Evolutionary conservation across 2,888 invertebrate genomes (phyloP).

Genomic region (Thereva unica): DNA sequence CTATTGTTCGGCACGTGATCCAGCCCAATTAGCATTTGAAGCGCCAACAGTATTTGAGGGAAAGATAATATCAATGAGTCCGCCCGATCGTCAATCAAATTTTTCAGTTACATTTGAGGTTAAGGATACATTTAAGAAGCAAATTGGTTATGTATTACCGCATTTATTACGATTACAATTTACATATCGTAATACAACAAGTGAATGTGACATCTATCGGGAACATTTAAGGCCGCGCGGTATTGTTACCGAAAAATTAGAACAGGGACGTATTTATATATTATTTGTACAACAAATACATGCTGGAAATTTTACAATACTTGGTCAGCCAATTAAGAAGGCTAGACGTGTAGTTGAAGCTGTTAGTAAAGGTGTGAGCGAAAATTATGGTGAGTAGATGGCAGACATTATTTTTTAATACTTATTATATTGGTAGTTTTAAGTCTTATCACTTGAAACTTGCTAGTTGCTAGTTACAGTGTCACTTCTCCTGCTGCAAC

Average conservation of each 20-base stretch:
- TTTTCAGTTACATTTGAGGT: constrained; percentile 72
- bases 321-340: constrained; percentile 56
- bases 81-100: constrained; percentile 61
- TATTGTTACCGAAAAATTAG: constrained; percentile 51
- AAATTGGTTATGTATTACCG: constrained; percentile 56
- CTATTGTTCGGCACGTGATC: constrained; percentile 67
- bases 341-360: constrained; percentile 52
- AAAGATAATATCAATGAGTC: constrained; percentile 66
- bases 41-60: constrained; percentile 71
- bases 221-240: constrained; percentile 54
- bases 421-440: background rate
- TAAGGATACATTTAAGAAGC: constrained; percentile 66
- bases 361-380: constrained; percentile 56
- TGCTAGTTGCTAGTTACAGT: too few species aligned
- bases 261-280: constrained; percentile 55
- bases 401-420: background rate
- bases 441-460: background rate
- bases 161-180: constrained; percentile 55
- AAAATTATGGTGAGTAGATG: constrained; percentile 58
- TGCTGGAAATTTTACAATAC: constrained; percentile 56
- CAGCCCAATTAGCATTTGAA: constrained; percentile 66
- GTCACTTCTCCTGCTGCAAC: too few species aligned
- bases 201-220: constrained; percentile 58
- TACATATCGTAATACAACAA: constrained; percentile 53
- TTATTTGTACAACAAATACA: constrained; percentile 58